A percentile compares a stretch with the other conserved stretches of the same genome.
phyloP scores from a whole-genome alignment of 2,797 vertebrate species.

The Phalanger gymnotis region DNA sequence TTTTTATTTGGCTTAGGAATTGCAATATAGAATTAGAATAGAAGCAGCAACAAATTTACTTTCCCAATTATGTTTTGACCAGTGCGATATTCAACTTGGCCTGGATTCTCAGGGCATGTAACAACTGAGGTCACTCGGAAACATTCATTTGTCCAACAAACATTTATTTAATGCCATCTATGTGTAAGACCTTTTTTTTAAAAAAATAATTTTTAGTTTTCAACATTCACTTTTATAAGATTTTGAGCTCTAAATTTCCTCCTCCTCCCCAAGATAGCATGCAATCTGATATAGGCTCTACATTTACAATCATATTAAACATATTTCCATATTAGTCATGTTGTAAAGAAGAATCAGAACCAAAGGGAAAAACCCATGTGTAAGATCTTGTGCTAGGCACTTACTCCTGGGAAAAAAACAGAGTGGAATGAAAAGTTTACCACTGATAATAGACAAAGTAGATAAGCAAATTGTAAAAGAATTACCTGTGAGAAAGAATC shows the following conservation, averaged over 20 bases:
- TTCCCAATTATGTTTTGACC: not conserved
- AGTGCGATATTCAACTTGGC: not conserved
- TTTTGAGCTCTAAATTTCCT: no score
- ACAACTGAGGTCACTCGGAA: not conserved
- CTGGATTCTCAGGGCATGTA: not conserved
- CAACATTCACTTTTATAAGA: no score
- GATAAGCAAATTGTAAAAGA: not conserved
- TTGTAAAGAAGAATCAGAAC: no score
- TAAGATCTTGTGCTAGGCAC: not conserved
- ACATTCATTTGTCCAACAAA: not conserved
- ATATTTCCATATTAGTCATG: no score
- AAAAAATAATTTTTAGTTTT: no score
- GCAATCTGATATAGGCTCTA: no score
- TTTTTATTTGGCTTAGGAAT: not conserved
- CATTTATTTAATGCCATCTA: not conserved
- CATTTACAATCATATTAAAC: no score
- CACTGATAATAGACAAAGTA: not conserved
- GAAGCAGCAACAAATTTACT: not conserved
- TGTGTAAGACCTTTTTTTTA: no score
- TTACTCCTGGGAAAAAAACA: not conserved
- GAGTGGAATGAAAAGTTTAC: not conserved
- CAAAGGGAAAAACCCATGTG: no score
- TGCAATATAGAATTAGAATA: not conserved
- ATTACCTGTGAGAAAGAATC: not conserved
- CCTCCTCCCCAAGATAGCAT: no score